Conservation (phyloP, 2,888 invertebrate species). For the Thera britannica region DNA sequence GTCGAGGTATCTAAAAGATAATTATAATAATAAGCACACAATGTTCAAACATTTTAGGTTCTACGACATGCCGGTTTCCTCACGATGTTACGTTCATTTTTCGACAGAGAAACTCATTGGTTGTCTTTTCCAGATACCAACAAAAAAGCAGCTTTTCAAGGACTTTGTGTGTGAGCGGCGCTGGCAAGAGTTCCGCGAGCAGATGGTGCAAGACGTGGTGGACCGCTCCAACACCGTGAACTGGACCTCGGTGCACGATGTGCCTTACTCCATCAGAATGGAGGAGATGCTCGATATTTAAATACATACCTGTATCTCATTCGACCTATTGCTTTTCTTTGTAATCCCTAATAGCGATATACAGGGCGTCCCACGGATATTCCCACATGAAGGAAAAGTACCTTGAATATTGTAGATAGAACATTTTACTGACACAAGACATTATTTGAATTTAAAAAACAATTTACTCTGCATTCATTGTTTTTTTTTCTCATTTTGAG, state of each 20-base stretch:
- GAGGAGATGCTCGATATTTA: slow-evolving; percentile 79
- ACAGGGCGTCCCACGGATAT: too few relatives aligned
- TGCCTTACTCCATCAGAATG: slow-evolving; percentile 87
- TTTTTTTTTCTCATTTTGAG: too few relatives aligned
- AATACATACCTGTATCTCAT: slow-evolving; percentile 23
- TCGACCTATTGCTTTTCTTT: background rate
- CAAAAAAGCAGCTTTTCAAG: slow-evolving; percentile 82
- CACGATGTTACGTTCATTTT: too few relatives aligned
- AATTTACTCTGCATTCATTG: too few relatives aligned
- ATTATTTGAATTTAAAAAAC: too few relatives aligned
- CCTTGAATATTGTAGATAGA: too few relatives aligned
- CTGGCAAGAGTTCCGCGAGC: slow-evolving; percentile 83
- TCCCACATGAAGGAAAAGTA: too few relatives aligned
- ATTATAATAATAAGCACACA: background rate
- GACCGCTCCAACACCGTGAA: slow-evolving; percentile 78
- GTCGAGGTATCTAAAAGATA: background rate
- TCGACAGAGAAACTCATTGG: too few relatives aligned
- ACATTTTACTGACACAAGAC: too few relatives aligned
- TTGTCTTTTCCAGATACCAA: slow-evolving; percentile 76
- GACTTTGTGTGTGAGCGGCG: slow-evolving; percentile 81
- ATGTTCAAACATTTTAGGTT: too few relatives aligned
- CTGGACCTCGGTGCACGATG: slow-evolving; percentile 85
- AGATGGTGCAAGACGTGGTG: slow-evolving; percentile 78
- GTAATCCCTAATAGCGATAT: too few relatives aligned
- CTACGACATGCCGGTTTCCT: too few relatives aligned